phyloP scores from a whole-genome alignment of 1,140 invertebrate species.

The Sycobia sp. region DNA sequence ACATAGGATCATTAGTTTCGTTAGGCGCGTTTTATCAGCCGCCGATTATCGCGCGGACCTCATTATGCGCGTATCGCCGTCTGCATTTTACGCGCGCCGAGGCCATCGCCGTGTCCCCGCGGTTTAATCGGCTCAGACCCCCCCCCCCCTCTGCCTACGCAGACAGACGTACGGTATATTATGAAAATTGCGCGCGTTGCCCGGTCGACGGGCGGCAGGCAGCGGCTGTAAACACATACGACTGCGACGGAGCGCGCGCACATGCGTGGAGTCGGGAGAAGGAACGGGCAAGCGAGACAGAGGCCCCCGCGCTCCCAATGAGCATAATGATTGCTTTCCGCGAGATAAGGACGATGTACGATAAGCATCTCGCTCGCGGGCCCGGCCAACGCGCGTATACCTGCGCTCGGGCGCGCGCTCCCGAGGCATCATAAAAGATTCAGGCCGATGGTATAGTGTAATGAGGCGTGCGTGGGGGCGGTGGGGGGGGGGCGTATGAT shows the following conservation, averaged over 20 bases:
- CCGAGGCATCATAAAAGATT: constrained; percentile 53
- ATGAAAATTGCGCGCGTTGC: constrained; percentile 24
- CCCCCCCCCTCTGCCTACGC: no score
- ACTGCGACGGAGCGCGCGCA: no score
- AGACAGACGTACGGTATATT: no score
- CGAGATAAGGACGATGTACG: constrained; percentile 41
- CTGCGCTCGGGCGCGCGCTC: constrained; percentile 3
- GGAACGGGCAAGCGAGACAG: not conserved
- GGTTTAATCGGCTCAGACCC: no score
- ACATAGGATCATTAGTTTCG: no score
- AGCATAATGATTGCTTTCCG: constrained; percentile 50
- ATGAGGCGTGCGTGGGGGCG: constrained; percentile 50
- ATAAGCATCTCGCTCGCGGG: constrained; percentile 34
- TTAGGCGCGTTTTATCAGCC: no score
- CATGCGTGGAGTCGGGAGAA: not conserved
- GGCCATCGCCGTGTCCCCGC: no score
- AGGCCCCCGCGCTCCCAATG: constrained; percentile 40
- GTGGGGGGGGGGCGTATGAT: constrained; percentile 44
- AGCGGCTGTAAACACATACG: not conserved
- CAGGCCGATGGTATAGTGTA: constrained; percentile 53
- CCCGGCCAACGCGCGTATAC: constrained; percentile 7
- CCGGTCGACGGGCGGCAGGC: not conserved
- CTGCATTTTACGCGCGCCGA: no score
- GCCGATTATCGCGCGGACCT: no score
- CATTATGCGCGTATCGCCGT: no score